Percentiles rank a stretch among this genome's conserved stretches.
phyloP scores from a whole-genome alignment of 53 echinoderm and acorn worm genomes.

The Astropecten irregularis region DNA sequence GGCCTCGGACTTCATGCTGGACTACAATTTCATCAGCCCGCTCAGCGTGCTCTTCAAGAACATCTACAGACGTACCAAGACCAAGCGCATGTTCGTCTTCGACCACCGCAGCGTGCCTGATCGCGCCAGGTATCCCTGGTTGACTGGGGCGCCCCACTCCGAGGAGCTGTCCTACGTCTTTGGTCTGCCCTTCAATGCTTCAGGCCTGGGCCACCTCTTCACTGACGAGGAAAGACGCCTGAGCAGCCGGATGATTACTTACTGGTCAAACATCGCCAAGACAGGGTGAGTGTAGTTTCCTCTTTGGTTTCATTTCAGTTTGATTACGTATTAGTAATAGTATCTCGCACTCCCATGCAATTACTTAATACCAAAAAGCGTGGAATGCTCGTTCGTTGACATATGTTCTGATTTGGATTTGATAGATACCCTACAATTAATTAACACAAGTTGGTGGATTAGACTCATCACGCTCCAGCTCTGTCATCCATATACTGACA shows the following conservation, averaged over 20 bases:
- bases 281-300: constrained; percentile 69
- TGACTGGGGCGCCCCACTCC: constrained; percentile 73
- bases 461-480: too few species aligned
- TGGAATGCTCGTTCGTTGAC: too few species aligned
- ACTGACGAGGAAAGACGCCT: constrained; percentile 65
- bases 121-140: constrained; percentile 15
- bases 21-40: constrained; percentile 2
- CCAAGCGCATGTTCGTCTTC: constrained; percentile 53
- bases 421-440: too few species aligned
- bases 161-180: constrained; percentile 73
- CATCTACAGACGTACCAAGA: background rate
- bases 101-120: constrained; percentile 22
- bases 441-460: too few species aligned
- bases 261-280: constrained; percentile 96
- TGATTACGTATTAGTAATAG: background rate
- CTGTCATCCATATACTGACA: too few species aligned
- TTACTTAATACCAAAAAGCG: too few species aligned
- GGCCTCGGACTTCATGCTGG: constrained; percentile 20
- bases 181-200: constrained; percentile 72
- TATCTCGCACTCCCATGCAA: too few species aligned
- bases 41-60: background rate
- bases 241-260: constrained; percentile 76
- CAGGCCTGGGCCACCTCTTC: constrained; percentile 46
- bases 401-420: too few species aligned
- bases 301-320: background rate